These are phyloP conservation scores for Tenthredo livida DNA, from an alignment of 2,888 invertebrate species.

Conservation along the genomic window DNA sequence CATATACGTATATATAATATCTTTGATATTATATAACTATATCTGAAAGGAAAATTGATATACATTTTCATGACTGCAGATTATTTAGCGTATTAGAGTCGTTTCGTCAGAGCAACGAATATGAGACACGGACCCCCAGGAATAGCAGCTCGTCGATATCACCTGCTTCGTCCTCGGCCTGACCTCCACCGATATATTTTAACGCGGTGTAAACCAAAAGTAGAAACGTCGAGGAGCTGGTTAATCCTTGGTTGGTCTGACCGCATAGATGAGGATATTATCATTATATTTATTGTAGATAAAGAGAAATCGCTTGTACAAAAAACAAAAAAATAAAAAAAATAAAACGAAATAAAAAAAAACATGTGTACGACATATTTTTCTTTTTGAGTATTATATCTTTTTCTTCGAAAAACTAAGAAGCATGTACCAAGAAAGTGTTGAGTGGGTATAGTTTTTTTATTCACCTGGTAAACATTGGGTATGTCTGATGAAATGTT, in stretches of 20 bases:
- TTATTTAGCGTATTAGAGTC: not conserved
- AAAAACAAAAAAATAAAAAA: not conserved
- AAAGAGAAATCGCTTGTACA: not conserved
- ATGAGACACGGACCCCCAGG: slow-evolving; percentile 1
- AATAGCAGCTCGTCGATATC: slow-evolving; percentile 25
- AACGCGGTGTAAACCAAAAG: not conserved
- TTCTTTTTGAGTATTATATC: not conserved
- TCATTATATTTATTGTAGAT: not conserved
- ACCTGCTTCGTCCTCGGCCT: slow-evolving; percentile 40
- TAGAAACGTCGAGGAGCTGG: slow-evolving; percentile 16
- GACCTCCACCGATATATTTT: slow-evolving; percentile 41
- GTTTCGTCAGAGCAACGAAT: not conserved
- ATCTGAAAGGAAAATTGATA: not conserved
- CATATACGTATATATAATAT: not conserved
- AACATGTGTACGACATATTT: not conserved
- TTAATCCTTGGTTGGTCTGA: slow-evolving; percentile 5
- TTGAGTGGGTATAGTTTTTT: not conserved
- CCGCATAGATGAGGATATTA: not conserved
- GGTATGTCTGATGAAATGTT: not conserved
- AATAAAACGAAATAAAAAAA: not conserved
- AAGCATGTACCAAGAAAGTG: not conserved
- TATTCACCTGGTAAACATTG: not conserved
- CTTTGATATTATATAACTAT: not conserved
- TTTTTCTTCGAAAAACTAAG: not conserved
- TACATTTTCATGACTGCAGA: slow-evolving; percentile 1